phyloP scores from a whole-genome alignment of 2,888 invertebrate genomes.

The Chymomyza amoena region DNA sequence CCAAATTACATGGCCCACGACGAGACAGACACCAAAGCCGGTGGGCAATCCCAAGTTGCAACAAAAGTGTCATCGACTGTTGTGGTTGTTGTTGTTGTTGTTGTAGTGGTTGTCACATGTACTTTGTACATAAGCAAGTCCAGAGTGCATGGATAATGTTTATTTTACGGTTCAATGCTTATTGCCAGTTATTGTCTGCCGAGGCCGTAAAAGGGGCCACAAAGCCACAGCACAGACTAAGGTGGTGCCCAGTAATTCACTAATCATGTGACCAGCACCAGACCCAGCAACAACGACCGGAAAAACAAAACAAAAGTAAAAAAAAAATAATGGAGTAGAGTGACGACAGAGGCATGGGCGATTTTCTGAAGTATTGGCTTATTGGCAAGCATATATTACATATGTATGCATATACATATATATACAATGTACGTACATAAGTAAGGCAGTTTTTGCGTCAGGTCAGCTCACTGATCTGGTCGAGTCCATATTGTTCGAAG shows the following conservation, averaged over 20 bases:
- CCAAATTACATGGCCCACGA: slow-evolving; percentile 1
- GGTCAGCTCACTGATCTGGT: too few relatives aligned
- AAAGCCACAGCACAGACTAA: neutral
- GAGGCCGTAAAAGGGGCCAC: slow-evolving; percentile 55
- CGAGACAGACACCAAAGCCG: slow-evolving; percentile 1
- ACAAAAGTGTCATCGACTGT: slow-evolving; percentile 20
- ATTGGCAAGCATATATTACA: neutral
- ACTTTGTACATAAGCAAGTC: slow-evolving; percentile 66
- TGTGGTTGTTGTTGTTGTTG: slow-evolving; percentile 30
- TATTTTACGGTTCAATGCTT: slow-evolving; percentile 75
- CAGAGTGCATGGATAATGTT: slow-evolving; percentile 68
- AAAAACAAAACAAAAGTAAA: neutral
- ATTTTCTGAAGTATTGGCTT: neutral
- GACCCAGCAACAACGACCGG: neutral
- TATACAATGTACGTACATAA: too few relatives aligned
- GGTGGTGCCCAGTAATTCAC: neutral
- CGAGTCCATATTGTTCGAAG: too few relatives aligned
- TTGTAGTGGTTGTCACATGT: neutral
- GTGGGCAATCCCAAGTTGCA: neutral
- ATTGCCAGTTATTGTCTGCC: slow-evolving; percentile 74
- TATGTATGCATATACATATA: slow-evolving; percentile 48
- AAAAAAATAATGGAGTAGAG: neutral
- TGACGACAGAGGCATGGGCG: neutral
- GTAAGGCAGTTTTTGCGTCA: too few relatives aligned
- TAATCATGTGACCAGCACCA: neutral